Base-by-base conservation (phyloP, 2,888 invertebrate species). In the Blomia tropicalis region DNA sequence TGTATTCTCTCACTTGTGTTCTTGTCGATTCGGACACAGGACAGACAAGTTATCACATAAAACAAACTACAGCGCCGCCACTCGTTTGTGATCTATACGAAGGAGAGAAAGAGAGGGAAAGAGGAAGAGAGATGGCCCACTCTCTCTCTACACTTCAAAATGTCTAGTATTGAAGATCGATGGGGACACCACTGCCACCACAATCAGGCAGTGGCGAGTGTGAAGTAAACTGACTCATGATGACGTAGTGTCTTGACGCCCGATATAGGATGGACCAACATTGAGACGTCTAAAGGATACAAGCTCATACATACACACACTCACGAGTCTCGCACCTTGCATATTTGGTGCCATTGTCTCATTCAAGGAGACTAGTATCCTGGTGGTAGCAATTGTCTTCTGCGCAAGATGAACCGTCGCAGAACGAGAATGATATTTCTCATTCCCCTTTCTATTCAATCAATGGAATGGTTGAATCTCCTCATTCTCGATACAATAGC, bases 221-320 rank as follows among this genome's bases (percentile, higher is more conserved):
- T 41, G 14, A n/a, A n/a, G 14, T 14, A 41, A 14, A n/a, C n/a
- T 41, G 41, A n/a, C 41, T n/a, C 14, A 41, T 27, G 7, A 19
- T 27, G 51, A 47, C 51, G 51, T 22, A 22, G 51, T 25, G 23
- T 7, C n/a, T n/a, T n/a, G n/a, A n/a, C n/a, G n/a, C n/a, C 22
- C 51, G 51, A 47, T 47, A 47, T 47, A 47, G 51, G 51, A 27
- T n/a, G 51, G 36, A n/a, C 41, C 41, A 41, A 41, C 41, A n/a
- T n/a, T n/a, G n/a, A n/a, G n/a, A n/a, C n/a, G n/a, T n/a, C n/a
- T n/a, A n/a, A n/a, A n/a, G n/a, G n/a, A n/a, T n/a, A n/a, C 41
- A 14, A 41, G n/a, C 41, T 17, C 41, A 41, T n/a, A 41, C 51
- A 19, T 11, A 14, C 11, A n/a, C 51, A 19, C 51, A 7, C 7